A percentile compares a stretch with the other conserved stretches of the same genome.
Evolutionary conservation across 2,113 vertebrate species (phyloP).

Genomic region (Caracal caracal): DNA sequence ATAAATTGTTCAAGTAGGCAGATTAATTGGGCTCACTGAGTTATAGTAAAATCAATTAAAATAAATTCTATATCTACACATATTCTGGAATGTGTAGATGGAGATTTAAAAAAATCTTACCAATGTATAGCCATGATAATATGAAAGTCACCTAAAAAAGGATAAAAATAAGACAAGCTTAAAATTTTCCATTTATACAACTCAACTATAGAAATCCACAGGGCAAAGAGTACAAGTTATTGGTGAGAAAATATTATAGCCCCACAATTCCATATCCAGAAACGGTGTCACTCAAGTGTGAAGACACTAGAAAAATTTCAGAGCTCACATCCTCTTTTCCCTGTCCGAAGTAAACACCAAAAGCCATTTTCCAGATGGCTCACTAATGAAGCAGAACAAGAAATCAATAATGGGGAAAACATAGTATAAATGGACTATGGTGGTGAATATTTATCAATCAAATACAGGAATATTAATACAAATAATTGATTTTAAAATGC

Average conservation of each 20-base stretch:
- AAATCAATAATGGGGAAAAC: background rate
- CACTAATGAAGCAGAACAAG: background rate
- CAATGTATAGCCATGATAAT: background rate
- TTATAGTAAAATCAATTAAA: background rate
- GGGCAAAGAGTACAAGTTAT: background rate
- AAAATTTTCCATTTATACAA: background rate
- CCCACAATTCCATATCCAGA: no score
- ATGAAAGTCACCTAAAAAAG: background rate
- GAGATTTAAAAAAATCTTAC: background rate
- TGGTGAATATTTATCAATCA: background rate
- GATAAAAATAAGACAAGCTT: constrained; percentile 30
- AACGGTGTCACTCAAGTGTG: background rate
- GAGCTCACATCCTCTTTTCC: background rate
- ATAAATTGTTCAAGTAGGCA: background rate
- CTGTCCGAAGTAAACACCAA: background rate
- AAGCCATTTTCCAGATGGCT: background rate
- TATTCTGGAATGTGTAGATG: background rate
- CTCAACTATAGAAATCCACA: background rate
- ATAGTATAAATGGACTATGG: background rate
- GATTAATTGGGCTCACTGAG: background rate
- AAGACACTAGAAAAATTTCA: background rate
- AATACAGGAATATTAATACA: background rate
- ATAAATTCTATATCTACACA: background rate
- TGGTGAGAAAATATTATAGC: background rate
- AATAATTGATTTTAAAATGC: background rate